phyloP scores from a whole-genome alignment of 2,888 invertebrate species.

The Geophilus truncorum region DNA sequence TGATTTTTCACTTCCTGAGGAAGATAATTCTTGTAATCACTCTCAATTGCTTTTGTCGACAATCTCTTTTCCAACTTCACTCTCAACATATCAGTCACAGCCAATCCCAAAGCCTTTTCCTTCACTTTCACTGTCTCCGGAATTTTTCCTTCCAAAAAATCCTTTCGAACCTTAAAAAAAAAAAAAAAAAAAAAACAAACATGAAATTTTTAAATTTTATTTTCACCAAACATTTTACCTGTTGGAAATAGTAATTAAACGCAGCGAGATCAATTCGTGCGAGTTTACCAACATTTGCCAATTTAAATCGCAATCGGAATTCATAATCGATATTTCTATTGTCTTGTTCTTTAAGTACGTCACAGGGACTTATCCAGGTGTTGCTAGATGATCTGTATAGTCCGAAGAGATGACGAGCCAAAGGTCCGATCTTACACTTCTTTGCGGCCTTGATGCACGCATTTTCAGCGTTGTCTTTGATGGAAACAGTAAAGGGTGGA shows the following conservation, averaged over 20 bases:
- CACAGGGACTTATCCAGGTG: constrained; percentile 65
- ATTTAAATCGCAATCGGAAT: constrained; percentile 74
- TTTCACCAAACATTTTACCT: no score
- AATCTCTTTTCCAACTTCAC: constrained; percentile 70
- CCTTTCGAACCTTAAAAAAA: constrained; percentile 57
- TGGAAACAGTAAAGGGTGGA: not conserved
- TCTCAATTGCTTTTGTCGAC: constrained; percentile 62
- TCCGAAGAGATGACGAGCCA: constrained; percentile 72
- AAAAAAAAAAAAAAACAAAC: constrained; percentile 31
- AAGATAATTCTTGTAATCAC: constrained; percentile 75
- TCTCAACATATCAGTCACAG: constrained; percentile 81
- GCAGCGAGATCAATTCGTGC: constrained; percentile 66
- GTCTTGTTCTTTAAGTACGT: constrained; percentile 48
- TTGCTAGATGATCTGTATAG: constrained; percentile 61
- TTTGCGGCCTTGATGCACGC: constrained; percentile 66
- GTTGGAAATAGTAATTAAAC: constrained; percentile 79
- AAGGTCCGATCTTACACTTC: constrained; percentile 65
- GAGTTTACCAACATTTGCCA: constrained; percentile 59
- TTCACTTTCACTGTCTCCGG: constrained; percentile 70
- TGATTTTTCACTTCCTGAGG: constrained; percentile 66
- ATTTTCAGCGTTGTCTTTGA: constrained; percentile 57
- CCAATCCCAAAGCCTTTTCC: constrained; percentile 72
- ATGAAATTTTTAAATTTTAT: no score
- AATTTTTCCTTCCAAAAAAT: constrained; percentile 73
- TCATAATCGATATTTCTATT: constrained; percentile 54